phyloP scores from a whole-genome alignment of 2,888 invertebrate genomes.

The Machimus atricapillus region DNA sequence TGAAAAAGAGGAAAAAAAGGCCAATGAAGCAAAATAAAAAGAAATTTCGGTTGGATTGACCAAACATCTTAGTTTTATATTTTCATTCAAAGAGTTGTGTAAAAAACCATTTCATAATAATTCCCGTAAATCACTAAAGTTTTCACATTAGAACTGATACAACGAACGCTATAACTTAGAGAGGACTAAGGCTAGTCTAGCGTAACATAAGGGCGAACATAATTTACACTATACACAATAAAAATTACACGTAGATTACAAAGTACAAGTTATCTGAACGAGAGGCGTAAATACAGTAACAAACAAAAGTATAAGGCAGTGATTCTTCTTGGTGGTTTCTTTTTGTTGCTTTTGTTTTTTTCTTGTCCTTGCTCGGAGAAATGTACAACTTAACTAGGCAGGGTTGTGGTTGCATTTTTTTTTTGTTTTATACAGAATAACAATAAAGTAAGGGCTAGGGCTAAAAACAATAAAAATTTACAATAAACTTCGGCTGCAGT shows the following conservation, averaged over 20 bases:
- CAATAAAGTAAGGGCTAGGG: neutral
- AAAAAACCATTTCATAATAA: slow-evolving; percentile 36
- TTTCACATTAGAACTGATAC: slow-evolving; percentile 35
- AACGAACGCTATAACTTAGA: slow-evolving; percentile 35
- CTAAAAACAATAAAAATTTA: neutral
- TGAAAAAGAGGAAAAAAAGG: neutral
- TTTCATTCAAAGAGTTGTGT: slow-evolving; percentile 31
- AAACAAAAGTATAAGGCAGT: slow-evolving; percentile 36
- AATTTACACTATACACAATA: slow-evolving; percentile 38
- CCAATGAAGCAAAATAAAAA: slow-evolving; percentile 29
- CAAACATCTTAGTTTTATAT: slow-evolving; percentile 39
- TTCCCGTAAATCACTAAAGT: slow-evolving; percentile 33
- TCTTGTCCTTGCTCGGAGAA: neutral
- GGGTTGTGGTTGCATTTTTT: neutral
- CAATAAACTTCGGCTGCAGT: neutral
- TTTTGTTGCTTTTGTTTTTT: slow-evolving; percentile 15
- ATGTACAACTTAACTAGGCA: slow-evolving; percentile 1
- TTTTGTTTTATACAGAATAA: neutral
- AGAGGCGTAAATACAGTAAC: neutral
- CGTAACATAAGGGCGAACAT: slow-evolving; percentile 10
- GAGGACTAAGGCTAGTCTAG: slow-evolving; percentile 9
- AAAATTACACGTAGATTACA: slow-evolving; percentile 5
- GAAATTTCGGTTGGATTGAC: slow-evolving; percentile 15
- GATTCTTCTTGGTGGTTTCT: slow-evolving; percentile 40
- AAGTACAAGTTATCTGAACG: neutral